Percentiles rank a stretch among this genome's conserved stretches.
Conservation (phyloP, 2,888 invertebrate species). For the Idaea aversata region DNA sequence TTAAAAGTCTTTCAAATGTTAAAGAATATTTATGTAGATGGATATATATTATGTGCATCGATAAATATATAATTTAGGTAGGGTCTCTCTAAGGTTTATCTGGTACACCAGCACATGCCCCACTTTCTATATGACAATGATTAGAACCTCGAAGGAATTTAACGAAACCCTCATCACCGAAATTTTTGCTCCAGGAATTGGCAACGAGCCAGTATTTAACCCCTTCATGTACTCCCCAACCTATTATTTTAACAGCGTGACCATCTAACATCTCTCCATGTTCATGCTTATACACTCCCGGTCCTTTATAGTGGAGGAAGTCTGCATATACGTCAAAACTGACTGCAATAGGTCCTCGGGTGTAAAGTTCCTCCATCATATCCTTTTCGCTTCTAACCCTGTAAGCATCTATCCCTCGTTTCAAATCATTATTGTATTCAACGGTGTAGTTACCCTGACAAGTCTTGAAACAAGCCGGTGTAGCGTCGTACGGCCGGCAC, state of each 20-base stretch:
- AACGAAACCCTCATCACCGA: conserved; percentile 89
- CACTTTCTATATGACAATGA: conserved; percentile 9
- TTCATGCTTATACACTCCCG: conserved; percentile 15
- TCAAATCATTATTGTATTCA: conserved; percentile 82
- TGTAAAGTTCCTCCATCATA: conserved; percentile 82
- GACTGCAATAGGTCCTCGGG: conserved; percentile 84
- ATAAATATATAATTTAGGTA: too few relatives aligned
- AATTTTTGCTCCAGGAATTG: conserved; percentile 92
- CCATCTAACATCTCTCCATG: not conserved
- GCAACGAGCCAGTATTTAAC: conserved; percentile 89
- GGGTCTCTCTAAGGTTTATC: too few relatives aligned
- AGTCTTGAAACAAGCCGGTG: conserved; percentile 11
- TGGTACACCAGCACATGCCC: conserved; percentile 7
- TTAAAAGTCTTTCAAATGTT: too few relatives aligned
- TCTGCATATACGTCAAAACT: conserved; percentile 6
- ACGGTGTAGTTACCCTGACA: conserved; percentile 39
- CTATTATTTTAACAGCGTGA: conserved; percentile 74
- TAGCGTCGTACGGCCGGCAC: not conserved
- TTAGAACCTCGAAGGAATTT: conserved; percentile 74
- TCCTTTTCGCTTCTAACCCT: conserved; percentile 4
- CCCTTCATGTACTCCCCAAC: conserved; percentile 87
- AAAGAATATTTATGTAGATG: too few relatives aligned
- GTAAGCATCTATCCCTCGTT: conserved; percentile 7
- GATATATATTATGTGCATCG: too few relatives aligned
- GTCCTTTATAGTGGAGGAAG: conserved; percentile 16